Evolutionary conservation across 2,888 invertebrate genomes (phyloP), one percentile per base, ranked within the genome.

Genomic region (Capitulum mitella): DNA sequence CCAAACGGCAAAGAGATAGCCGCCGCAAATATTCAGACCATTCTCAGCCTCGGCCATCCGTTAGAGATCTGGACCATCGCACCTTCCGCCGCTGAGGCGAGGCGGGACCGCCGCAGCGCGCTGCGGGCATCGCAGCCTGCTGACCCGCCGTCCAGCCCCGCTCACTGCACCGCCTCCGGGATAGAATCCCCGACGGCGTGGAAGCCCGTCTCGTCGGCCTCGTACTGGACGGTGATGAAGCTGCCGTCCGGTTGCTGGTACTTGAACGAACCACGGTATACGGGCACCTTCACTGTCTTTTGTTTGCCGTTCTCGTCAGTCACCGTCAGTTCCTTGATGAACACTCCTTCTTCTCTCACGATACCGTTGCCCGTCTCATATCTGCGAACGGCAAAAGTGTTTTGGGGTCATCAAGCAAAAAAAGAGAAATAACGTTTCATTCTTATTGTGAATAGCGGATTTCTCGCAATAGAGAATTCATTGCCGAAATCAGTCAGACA

Each of bases 191-290:
- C 76, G 51, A 78, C 40, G n/a, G 80, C 58, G 32, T 43, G 78
- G 79, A 79, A 80, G 29, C 80, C 80, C 48, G 40, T 43, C 64
- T 80, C 80, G 51, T 80, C 78, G 29, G 80, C 80, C 34, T 79
- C 32, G 77, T 78, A 80, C 76, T 70, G 40, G n/a, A 80, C 61
- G 46, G 79, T 77, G 54, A 77, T 78, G 75, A 79, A n/a, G 76
- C 48, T 79, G 51, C 80, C 80, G 79, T 80, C 79, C 29, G 79
- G 78, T 29, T 77, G 78, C 32, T 54, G 29, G 77, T 78, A 80
- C 64, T 79, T 80, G 80, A 74, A 75, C 1, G 43, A 43, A n/a
- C 75, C 75, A 12, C 43, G 43, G 75, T 75, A 75, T 10, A 43
- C 75, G n/a, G 75, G 75, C 8, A 75, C 16, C 43, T 29, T 43